Evolutionary conservation across 1,140 invertebrate species (phyloP).

Genomic region (Drosophila aff.): DNA sequence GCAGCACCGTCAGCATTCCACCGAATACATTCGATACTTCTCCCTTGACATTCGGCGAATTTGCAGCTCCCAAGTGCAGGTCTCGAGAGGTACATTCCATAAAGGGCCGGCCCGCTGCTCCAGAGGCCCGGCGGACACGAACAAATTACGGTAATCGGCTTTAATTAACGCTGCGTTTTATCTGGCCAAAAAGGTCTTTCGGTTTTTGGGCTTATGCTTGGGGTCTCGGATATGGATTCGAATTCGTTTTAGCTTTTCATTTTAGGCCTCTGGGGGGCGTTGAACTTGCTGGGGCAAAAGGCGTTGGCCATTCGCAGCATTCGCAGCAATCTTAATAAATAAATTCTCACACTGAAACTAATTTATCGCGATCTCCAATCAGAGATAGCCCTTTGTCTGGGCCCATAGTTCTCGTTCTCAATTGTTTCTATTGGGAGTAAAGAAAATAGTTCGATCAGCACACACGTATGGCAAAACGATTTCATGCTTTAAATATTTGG

Average conservation of each 20-base stretch:
- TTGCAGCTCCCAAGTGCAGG: conserved; percentile 59
- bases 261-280: conserved; percentile 47
- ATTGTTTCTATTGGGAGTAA: conserved; percentile 48
- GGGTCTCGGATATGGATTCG: conserved; percentile 7
- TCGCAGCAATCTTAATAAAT: conserved; percentile 44
- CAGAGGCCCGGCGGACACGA: conserved; percentile 60
- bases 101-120: conserved; percentile 52
- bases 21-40: conserved; percentile 52
- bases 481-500: conserved; percentile 72
- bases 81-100: conserved; percentile 18
- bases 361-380: conserved; percentile 74
- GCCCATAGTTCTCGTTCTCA: conserved; percentile 40
- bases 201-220: conserved; percentile 6
- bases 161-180: conserved; percentile 79
- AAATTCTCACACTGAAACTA: conserved; percentile 60
- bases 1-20: conserved; percentile 36
- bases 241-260: conserved; percentile 30
- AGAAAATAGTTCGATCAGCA: conserved; percentile 57
- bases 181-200: conserved; percentile 52
- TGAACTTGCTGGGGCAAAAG: conserved; percentile 74
- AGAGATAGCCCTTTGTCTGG: conserved; percentile 52
- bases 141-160: conserved; percentile 82
- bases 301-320: conserved; percentile 48
- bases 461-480: conserved; percentile 60
- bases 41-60: conserved; percentile 58